A percentile compares a stretch with the other conserved stretches of the same genome.
Conservation (phyloP, 1,140 invertebrate genomes). For the Drosophila nasuta region DNA sequence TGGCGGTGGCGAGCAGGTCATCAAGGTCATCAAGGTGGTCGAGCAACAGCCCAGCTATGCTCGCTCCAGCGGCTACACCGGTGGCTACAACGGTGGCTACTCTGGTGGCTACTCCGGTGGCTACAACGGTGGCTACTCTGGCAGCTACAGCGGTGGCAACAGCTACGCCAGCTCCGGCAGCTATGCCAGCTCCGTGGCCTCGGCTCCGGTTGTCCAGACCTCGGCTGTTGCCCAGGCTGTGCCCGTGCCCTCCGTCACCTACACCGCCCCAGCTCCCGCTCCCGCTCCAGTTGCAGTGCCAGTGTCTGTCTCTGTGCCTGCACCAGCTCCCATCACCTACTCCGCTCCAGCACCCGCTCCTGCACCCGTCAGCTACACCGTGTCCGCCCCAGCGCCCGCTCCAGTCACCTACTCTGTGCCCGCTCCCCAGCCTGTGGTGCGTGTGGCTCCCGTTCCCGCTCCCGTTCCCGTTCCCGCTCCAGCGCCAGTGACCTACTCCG, state of each 20-base stretch:
- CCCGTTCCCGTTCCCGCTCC: constrained; percentile 3
- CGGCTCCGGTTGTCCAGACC: constrained; percentile 15
- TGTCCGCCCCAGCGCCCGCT: constrained; percentile 32
- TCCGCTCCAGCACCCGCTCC: constrained; percentile 46
- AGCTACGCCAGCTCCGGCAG: constrained; percentile 17
- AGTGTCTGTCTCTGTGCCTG: constrained; percentile 21
- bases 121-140: constrained; percentile 27
- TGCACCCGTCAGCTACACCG: constrained; percentile 13
- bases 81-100: constrained; percentile 11
- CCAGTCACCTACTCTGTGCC: constrained; percentile 41
- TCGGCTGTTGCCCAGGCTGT: not conserved
- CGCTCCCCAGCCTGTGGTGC: constrained; percentile 22
- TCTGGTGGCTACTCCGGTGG: not conserved
- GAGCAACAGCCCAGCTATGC: constrained; percentile 55
- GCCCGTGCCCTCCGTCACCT: constrained; percentile 43
- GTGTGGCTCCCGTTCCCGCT: constrained; percentile 2
- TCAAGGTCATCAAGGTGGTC: constrained; percentile 72
- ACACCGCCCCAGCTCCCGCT: constrained; percentile 49
- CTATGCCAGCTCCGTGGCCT: constrained; percentile 22
- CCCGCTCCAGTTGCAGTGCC: constrained; percentile 3
- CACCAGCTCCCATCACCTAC: constrained; percentile 43
- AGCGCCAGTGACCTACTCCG: constrained; percentile 20
- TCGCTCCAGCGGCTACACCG: constrained; percentile 38
- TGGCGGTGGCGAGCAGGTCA: constrained; percentile 57
- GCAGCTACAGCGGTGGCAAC: constrained; percentile 36